Conservation (phyloP, 2,113 vertebrate species). For the Muntiacus muntjak region DNA sequence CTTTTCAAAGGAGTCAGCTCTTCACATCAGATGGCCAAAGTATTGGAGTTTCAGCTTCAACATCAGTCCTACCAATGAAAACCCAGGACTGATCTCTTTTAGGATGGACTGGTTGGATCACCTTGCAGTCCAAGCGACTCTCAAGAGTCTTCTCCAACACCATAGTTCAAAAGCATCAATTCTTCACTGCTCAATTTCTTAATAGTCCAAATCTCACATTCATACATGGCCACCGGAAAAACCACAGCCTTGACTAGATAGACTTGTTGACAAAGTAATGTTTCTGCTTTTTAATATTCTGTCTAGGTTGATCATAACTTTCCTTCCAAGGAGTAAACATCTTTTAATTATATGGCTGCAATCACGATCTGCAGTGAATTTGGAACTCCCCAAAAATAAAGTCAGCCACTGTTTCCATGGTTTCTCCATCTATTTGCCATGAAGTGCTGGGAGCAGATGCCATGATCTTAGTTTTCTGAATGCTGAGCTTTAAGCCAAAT, state of each 20-base stretch:
- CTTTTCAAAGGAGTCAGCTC: neutral
- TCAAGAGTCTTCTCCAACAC: neutral
- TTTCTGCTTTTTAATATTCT: neutral
- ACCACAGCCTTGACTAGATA: neutral
- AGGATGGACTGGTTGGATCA: neutral
- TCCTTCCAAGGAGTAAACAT: neutral
- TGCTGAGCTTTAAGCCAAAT: too few species aligned
- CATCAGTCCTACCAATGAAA: neutral
- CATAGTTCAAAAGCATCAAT: neutral
- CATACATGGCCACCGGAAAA: neutral
- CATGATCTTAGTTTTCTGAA: too few species aligned
- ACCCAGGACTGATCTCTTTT: neutral
- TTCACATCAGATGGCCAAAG: neutral
- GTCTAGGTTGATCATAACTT: neutral
- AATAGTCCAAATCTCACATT: neutral
- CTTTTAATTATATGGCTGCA: neutral
- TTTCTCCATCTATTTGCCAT: too few species aligned
- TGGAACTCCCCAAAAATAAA: neutral
- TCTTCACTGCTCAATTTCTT: neutral
- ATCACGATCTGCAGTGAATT: neutral
- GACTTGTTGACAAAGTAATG: neutral
- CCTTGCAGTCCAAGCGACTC: neutral
- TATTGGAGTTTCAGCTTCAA: neutral
- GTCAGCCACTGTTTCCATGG: neutral
- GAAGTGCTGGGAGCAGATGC: too few species aligned